phyloP scores from a whole-genome alignment of 2,888 invertebrate genomes.

The Tineola bisselliella region DNA sequence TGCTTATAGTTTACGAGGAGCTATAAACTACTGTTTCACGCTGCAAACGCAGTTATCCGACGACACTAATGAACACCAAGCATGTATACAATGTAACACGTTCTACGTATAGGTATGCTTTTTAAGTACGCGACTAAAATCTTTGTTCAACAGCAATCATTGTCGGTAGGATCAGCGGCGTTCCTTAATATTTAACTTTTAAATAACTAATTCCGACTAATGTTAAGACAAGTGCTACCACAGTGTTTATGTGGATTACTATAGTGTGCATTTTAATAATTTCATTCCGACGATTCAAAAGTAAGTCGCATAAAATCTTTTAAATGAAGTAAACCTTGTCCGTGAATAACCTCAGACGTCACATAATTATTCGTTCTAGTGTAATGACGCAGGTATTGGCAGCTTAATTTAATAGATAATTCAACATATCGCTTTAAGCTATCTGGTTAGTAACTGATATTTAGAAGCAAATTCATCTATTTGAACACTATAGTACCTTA shows the following conservation, averaged over 20 bases:
- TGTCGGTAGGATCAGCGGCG: too few relatives aligned
- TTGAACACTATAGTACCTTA: background rate
- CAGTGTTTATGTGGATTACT: too few relatives aligned
- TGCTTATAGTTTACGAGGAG: slow-evolving; percentile 21
- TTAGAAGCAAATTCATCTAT: background rate
- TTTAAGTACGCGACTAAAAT: background rate
- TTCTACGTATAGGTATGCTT: background rate
- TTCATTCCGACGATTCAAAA: too few relatives aligned
- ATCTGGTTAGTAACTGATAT: background rate
- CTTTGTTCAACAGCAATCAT: too few relatives aligned
- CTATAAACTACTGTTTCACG: slow-evolving; percentile 21
- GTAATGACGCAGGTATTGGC: background rate
- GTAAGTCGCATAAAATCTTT: too few relatives aligned
- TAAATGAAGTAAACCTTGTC: too few relatives aligned
- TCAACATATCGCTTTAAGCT: background rate
- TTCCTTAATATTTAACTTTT: too few relatives aligned
- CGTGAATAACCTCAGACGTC: too few relatives aligned
- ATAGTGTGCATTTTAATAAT: too few relatives aligned
- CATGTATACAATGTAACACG: slow-evolving; percentile 15
- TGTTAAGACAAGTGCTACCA: too few relatives aligned
- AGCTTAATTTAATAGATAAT: background rate
- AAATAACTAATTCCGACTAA: too few relatives aligned
- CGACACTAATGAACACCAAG: slow-evolving; percentile 27
- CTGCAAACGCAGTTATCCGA: slow-evolving; percentile 15
- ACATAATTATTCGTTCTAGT: too few relatives aligned